A percentile compares a stretch with the other conserved stretches of the same genome.
Evolutionary conservation across 2,113 vertebrate genomes (phyloP).

Genomic region (Acrocephalus arundinaceus): DNA sequence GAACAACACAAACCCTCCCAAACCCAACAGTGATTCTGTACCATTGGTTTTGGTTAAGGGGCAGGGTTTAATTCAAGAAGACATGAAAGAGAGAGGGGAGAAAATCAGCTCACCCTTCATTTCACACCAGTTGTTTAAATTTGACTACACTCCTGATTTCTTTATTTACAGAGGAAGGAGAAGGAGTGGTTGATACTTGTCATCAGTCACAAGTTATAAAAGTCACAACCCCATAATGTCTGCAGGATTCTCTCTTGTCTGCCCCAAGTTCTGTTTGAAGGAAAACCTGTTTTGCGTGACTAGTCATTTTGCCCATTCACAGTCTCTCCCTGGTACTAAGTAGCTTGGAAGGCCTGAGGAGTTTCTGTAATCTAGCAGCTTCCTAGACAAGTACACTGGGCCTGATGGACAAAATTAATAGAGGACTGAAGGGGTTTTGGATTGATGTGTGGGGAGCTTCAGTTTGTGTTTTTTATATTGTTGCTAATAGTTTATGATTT

Average conservation of each 20-base stretch:
- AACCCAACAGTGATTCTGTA: background rate
- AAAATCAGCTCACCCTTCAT: background rate
- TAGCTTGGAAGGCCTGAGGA: background rate
- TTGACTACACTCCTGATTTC: background rate
- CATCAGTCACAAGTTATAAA: background rate
- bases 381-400: background rate
- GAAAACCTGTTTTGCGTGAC: background rate
- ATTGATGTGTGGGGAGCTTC: background rate
- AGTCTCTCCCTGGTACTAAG: background rate
- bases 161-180: background rate
- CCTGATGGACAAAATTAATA: background rate
- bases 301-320: background rate
- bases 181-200: background rate
- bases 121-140: background rate
- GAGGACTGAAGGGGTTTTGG: background rate
- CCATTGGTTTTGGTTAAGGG: background rate
- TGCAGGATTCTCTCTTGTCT: background rate
- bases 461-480: background rate
- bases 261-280: background rate
- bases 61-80: background rate
- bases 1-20: background rate
- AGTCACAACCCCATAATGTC: background rate
- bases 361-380: background rate
- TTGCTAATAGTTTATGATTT: background rate
- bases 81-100: background rate